phyloP scores from a whole-genome alignment of 1,140 invertebrate species.

The Heliothis virescens region DNA sequence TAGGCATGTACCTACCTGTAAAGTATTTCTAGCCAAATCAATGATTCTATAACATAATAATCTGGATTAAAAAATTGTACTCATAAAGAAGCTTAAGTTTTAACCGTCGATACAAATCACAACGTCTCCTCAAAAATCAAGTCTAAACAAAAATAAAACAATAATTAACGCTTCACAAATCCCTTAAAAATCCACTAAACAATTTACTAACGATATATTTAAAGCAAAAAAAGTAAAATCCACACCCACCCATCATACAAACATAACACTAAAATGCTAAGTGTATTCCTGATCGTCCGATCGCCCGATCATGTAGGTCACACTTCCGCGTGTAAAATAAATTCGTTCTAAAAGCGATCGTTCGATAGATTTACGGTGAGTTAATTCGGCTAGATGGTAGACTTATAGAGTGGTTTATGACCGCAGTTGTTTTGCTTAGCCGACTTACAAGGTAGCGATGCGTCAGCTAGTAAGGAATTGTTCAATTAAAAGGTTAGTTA shows the following conservation, averaged over 20 bases:
- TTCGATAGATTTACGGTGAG: conserved; percentile 71
- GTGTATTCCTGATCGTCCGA: conserved; percentile 15
- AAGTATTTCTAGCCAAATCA: too few relatives aligned
- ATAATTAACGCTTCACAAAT: background rate
- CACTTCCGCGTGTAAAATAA: conserved; percentile 70
- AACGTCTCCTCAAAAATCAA: too few relatives aligned
- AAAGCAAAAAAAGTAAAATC: background rate
- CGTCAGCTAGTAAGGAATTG: conserved; percentile 38
- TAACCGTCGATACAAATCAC: too few relatives aligned
- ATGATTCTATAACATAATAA: too few relatives aligned
- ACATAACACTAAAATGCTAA: conserved; percentile 30
- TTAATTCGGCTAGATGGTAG: conserved; percentile 73
- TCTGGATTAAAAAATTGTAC: too few relatives aligned
- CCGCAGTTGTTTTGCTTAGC: conserved; percentile 40
- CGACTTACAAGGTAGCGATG: conserved; percentile 15
- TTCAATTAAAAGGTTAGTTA: conserved; percentile 45
- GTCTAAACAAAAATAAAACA: background rate
- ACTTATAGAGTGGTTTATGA: conserved; percentile 68
- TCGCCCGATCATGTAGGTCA: conserved; percentile 62
- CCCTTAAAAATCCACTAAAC: background rate
- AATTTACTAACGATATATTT: background rate
- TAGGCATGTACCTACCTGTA: too few relatives aligned
- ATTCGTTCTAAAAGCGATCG: conserved; percentile 67
- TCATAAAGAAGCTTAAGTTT: too few relatives aligned
- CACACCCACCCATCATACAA: background rate